Conservation (phyloP, 2,888 invertebrate genomes). For the Rotaria macrura region DNA sequence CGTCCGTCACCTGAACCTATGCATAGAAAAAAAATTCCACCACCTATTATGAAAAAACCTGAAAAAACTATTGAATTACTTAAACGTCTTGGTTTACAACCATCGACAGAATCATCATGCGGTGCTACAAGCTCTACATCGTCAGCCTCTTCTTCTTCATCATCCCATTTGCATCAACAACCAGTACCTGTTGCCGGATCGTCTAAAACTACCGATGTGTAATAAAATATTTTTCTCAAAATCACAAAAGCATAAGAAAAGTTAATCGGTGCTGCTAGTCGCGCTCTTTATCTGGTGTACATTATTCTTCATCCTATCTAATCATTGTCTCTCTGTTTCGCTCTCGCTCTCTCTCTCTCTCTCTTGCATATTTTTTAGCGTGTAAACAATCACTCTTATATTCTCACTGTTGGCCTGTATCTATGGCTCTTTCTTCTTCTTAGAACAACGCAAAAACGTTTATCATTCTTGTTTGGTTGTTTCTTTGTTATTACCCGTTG, state of each 20-base stretch:
- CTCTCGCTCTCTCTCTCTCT: no score
- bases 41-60: constrained; percentile 30
- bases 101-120: background rate
- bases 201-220: constrained; percentile 3
- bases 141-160: background rate
- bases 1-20: background rate
- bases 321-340: background rate
- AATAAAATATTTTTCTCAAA: background rate
- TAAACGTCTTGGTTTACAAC: constrained; percentile 24
- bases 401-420: background rate
- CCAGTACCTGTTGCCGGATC: background rate
- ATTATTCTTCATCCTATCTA: background rate
- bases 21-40: constrained; percentile 23
- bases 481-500: background rate
- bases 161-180: background rate
- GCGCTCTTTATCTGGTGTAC: background rate
- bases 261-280: background rate
- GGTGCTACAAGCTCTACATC: background rate
- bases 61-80: constrained; percentile 30
- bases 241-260: background rate
- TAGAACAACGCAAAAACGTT: background rate
- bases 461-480: background rate
- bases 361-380: background rate
- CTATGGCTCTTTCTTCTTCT: background rate
- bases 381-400: background rate